A percentile compares a stretch with the other conserved stretches of the same genome.
Evolutionary conservation across 2,797 vertebrate genomes (phyloP).

Genomic region (Molossus molossus): DNA sequence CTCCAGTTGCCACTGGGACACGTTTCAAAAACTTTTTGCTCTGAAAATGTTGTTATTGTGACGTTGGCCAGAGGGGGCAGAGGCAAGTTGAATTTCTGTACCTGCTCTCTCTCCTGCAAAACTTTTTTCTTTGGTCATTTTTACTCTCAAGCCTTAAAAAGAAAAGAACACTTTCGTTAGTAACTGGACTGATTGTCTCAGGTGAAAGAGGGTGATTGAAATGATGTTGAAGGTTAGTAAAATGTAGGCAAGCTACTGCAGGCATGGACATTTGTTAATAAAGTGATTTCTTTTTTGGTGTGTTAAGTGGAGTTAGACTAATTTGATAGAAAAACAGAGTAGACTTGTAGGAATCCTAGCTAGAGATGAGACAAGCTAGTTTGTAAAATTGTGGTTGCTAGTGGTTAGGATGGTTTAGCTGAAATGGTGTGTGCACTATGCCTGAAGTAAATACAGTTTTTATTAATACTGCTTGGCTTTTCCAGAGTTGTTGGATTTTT

Average conservation of each 20-base stretch:
- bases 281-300: not conserved
- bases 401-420: not conserved
- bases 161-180: not conserved
- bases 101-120: not conserved
- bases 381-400: not conserved
- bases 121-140: not conserved
- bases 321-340: not conserved
- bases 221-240: not conserved
- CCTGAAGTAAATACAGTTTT: not conserved
- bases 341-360: not conserved
- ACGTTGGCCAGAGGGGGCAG: conserved; percentile 65
- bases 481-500: not conserved
- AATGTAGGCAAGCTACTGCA: not conserved
- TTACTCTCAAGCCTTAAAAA: not conserved
- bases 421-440: not conserved
- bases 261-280: not conserved
- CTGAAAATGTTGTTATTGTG: conserved; percentile 67
- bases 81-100: not conserved
- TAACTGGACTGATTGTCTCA: not conserved
- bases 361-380: not conserved
- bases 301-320: not conserved
- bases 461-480: conserved; percentile 16
- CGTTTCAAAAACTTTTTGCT: conserved; percentile 50
- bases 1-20: not conserved
- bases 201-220: not conserved